phyloP scores from a whole-genome alignment of 1,140 invertebrate species.

The Drosophila burlai region DNA sequence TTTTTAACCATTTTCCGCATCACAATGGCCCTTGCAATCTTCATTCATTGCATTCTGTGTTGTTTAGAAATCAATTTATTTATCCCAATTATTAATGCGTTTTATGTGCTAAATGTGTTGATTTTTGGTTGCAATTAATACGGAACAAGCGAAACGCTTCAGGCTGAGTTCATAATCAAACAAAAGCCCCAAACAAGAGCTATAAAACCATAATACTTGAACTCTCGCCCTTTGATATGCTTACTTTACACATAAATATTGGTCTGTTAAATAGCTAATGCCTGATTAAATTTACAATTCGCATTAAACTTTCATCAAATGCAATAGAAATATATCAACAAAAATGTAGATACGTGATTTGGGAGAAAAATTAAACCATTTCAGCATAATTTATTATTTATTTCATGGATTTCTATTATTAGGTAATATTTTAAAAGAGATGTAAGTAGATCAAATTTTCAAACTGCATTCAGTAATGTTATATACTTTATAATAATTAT shows the following conservation, averaged over 20 bases:
- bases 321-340: not conserved
- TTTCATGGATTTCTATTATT: not conserved
- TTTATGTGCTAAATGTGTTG: not conserved
- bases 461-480: no score
- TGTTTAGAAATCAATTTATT: slow-evolving; percentile 17
- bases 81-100: slow-evolving; percentile 10
- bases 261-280: slow-evolving; percentile 3
- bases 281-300: not conserved
- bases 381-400: not conserved
- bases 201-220: not conserved
- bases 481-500: no score
- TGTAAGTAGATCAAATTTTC: not conserved
- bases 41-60: not conserved
- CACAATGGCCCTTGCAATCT: not conserved
- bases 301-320: not conserved
- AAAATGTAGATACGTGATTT: not conserved
- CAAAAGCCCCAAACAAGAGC: not conserved
- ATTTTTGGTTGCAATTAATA: slow-evolving; percentile 10
- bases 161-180: slow-evolving; percentile 10
- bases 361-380: not conserved
- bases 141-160: slow-evolving; percentile 1
- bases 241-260: slow-evolving; percentile 6
- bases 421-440: not conserved
- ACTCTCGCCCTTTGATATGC: not conserved
- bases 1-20: slow-evolving; percentile 1